Base-by-base conservation (phyloP, 1,140 invertebrate genomes). In the Oedothorax gibbosus region DNA sequence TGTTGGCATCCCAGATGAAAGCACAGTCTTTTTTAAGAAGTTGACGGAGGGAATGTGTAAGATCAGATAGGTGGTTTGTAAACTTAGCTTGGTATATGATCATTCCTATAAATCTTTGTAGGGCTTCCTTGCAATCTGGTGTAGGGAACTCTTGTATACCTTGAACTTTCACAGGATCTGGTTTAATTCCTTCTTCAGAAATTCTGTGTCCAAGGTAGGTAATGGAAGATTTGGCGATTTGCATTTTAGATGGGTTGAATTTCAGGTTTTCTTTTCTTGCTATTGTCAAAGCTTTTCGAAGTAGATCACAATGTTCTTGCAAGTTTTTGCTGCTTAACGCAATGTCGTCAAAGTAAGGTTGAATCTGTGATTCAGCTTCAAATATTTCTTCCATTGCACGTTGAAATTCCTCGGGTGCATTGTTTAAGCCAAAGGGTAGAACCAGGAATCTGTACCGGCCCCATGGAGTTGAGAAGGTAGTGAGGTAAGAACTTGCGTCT, bases 381-480 rank as follows among this genome's bases (percentile, higher is more conserved):
- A 87, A 86, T 5, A 88, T 76, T 56, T 85, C 82, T 53, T 88
- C 87, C 60, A 76, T 86, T 14, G 69, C 64, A 78, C 86, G 18
- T 86, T 81, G 86, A 87, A 87, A 60, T 87, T 71, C 87, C 56
- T 72, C 75, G 54, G 60, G 83, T 73, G 51, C 76, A 76, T 64
- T 64, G 71, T 77, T 62, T 20, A 90, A 80, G 81, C 89, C 89
- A 87, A 90, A 89, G 10, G 88, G 87, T n/a, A 87, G 65, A 50
- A 88, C 62, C 12, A 73, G 56, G 69, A 89, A 89, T 57, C 87
- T 75, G 60, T 87, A 88, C 10, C 87, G 62, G 11, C 87, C 89
- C 86, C 88, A 89, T 9, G 87, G 89, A 35, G 88, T 89, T 18
- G 88, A 87, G 69, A 89, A 89, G 0, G 87, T 88, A 7, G 87